These are phyloP conservation scores for Seira ritae DNA, from an alignment of 2,888 invertebrate species.

Conservation along the genomic window DNA sequence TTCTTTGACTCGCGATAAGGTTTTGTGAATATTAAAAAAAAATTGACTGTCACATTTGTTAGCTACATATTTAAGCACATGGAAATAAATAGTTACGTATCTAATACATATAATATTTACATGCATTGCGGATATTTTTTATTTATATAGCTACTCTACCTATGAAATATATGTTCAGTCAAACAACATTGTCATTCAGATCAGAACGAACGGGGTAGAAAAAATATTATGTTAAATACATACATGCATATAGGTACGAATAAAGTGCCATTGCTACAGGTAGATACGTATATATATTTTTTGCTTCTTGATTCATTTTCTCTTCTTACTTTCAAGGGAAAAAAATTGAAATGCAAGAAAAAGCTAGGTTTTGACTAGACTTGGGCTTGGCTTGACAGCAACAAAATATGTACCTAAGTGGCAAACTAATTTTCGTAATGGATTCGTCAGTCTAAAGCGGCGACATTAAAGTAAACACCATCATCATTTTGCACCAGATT, in stretches of 20 bases:
- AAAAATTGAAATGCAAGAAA: neutral
- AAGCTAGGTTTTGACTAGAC: neutral
- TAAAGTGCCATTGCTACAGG: neutral
- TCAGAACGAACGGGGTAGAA: neutral
- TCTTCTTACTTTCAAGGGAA: neutral
- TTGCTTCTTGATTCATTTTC: neutral
- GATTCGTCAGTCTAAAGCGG: neutral
- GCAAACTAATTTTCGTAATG: neutral
- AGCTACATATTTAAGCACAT: neutral
- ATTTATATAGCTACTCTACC: neutral
- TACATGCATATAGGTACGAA: slow-evolving; percentile 15
- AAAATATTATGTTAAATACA: slow-evolving; percentile 2
- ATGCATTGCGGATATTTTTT: too few species aligned
- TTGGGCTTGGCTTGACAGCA: too few species aligned
- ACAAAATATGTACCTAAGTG: neutral
- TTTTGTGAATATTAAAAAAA: neutral
- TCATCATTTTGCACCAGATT: slow-evolving; percentile 4
- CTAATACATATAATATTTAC: too few species aligned
- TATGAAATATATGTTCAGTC: slow-evolving; percentile 24
- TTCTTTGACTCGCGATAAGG: neutral
- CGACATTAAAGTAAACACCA: neutral
- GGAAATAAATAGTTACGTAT: too few species aligned
- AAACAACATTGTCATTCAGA: slow-evolving; percentile 40
- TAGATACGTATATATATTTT: too few species aligned
- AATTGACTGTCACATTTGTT: neutral